Evolutionary conservation across 2,113 vertebrate species (phyloP), one percentile per base, ranked within the genome.

Genomic region (Vanacampus margaritifer): DNA sequence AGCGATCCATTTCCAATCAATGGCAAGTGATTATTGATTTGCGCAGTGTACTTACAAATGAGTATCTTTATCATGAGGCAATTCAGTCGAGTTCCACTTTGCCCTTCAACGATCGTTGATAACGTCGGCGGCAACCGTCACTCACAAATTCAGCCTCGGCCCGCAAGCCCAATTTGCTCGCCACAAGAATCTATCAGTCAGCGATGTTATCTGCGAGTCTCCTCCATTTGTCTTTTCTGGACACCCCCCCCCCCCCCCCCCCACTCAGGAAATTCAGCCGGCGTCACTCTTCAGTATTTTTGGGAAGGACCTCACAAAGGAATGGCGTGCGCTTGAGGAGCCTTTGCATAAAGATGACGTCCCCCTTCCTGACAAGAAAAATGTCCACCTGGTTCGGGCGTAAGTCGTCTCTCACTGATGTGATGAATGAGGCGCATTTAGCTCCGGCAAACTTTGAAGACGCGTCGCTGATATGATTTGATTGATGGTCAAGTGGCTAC

Each of bases 371-470:
- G 86, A 88, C 88, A 88, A 89, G 88, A 91, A 85, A 87, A 88
- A 89, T 90, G 87, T 84, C 84, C 76, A 67, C 78, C 81, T 72
- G 54, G 26, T 57, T 57, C 12, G 6, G 6, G 23, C 37, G 23
- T 13, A 6, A 39, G 35, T 35, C 58, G 35, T 37, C 21, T 60
- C 75, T 81, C 73, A 64, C 74, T 69, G 56, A 75, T 21, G 78
- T 91, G 90, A 92, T 90, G 86, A 88, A 92, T 91, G 89, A 86
- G 76, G 83, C 82, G 81, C 85, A 89, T 91, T 91, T 92, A 87
- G 71, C 87, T 88, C 83, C 71, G 65, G 82, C 86, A 89, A 90
- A 90, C 86, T 87, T 90, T 86, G 79, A 79, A 83, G 84, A 87
- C 87, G 58, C 81, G 83, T 78, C 70, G 53, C 84, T 90, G 90